phyloP scores from a whole-genome alignment of 2,113 vertebrate species.

The Ptyas mucosa region DNA sequence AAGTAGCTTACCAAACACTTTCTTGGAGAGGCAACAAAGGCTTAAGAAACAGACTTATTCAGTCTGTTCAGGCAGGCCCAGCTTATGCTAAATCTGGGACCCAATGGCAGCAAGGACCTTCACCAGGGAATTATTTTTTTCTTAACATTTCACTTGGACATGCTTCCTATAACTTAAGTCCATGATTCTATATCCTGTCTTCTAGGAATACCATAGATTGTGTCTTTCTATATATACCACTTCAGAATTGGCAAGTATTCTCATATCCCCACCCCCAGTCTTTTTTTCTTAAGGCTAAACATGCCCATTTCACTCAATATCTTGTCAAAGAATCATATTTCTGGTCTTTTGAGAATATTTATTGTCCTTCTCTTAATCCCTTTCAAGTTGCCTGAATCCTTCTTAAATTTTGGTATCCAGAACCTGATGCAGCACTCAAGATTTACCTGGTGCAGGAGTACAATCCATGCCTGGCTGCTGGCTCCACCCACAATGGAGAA shows the following conservation, averaged over 20 bases:
- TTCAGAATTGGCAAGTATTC: not conserved
- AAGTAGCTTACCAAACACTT: not conserved
- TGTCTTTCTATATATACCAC: not conserved
- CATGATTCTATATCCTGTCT: not conserved
- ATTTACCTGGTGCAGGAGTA: not conserved
- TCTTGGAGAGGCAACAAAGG: not conserved
- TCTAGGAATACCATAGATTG: not conserved
- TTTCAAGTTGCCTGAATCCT: not conserved
- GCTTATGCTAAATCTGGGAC: not conserved
- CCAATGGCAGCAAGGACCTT: not conserved
- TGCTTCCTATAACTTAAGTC: not conserved
- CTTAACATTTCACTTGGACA: not conserved
- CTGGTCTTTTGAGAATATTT: not conserved
- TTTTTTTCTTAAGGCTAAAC: not conserved
- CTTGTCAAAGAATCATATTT: not conserved
- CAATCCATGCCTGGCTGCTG: too few species aligned
- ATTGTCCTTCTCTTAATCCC: not conserved
- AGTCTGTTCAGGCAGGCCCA: not conserved
- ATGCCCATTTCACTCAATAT: not conserved
- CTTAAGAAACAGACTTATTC: not conserved
- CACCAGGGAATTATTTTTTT: not conserved
- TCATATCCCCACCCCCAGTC: not conserved
- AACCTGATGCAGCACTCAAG: not conserved
- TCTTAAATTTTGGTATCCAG: not conserved
- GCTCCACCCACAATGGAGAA: too few species aligned